Evolutionary conservation across 2,113 vertebrate genomes (phyloP).

Genomic region (Amia ocellicauda): DNA sequence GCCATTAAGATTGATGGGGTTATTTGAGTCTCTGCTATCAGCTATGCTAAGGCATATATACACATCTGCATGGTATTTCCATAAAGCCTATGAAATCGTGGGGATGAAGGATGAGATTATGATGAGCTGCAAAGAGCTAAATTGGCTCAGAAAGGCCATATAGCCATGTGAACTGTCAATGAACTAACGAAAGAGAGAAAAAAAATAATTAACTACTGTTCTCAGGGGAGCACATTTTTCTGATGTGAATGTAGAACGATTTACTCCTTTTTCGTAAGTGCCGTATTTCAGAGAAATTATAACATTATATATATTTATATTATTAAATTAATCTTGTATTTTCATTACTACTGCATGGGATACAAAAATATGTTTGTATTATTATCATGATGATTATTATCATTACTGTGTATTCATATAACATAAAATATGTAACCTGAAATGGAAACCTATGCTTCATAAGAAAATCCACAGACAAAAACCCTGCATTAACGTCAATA

Average conservation of each 20-base stretch:
- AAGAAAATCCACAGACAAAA: no score
- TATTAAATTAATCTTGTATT: not conserved
- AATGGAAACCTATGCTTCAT: no score
- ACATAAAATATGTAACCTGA: no score
- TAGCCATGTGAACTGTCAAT: conserved; percentile 15
- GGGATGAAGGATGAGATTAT: conserved; percentile 44
- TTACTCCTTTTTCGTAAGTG: not conserved
- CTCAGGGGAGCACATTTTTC: conserved; percentile 26
- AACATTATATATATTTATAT: not conserved
- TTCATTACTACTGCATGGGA: not conserved
- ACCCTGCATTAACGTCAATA: no score
- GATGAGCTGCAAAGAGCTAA: conserved; percentile 39
- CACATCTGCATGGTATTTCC: conserved; percentile 45
- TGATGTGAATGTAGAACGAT: conserved; percentile 20
- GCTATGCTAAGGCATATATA: conserved; percentile 28
- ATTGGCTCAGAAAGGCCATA: conserved; percentile 39
- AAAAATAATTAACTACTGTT: conserved; percentile 33
- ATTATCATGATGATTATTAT: not conserved
- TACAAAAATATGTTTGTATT: no score
- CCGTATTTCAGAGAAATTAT: not conserved
- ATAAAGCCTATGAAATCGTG: conserved; percentile 44
- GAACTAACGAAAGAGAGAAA: conserved; percentile 16
- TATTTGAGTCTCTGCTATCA: conserved; percentile 34
- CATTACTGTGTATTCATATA: no score
- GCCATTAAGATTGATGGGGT: conserved; percentile 47